Conservation (phyloP, 2,888 invertebrate genomes). For the Acanthopleura granulata region DNA sequence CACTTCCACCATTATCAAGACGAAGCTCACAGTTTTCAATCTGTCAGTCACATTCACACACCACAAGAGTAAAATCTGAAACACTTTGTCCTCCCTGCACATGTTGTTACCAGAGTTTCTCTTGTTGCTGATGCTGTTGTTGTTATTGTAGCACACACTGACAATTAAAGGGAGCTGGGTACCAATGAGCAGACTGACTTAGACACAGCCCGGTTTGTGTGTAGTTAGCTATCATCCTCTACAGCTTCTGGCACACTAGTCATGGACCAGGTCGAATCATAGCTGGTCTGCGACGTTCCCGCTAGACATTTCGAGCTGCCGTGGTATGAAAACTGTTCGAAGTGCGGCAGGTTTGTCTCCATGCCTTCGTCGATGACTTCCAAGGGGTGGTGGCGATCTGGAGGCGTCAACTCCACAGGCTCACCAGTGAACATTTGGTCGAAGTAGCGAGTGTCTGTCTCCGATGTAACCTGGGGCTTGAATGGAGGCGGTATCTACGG, state of each 20-base stretch:
- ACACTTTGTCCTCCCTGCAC: too few relatives aligned
- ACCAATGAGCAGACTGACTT: too few relatives aligned
- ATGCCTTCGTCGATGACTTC: slow-evolving; percentile 45
- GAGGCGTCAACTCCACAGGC: slow-evolving; percentile 63
- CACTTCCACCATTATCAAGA: too few relatives aligned
- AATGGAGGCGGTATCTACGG: slow-evolving; percentile 82
- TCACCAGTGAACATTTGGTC: slow-evolving; percentile 96
- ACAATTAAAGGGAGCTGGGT: too few relatives aligned
- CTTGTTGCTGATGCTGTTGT: too few relatives aligned
- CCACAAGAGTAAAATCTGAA: too few relatives aligned
- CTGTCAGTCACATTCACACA: too few relatives aligned
- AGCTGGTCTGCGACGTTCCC: slow-evolving; percentile 1
- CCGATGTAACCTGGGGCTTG: slow-evolving; percentile 83
- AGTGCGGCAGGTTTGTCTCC: slow-evolving; percentile 73
- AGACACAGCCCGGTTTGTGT: too few relatives aligned
- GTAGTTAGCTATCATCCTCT: background rate
- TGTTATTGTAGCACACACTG: too few relatives aligned
- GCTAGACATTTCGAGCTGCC: slow-evolving; percentile 49
- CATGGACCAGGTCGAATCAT: slow-evolving; percentile 28
- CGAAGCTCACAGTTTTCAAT: too few relatives aligned
- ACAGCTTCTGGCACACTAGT: slow-evolving; percentile 22
- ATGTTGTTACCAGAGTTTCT: too few relatives aligned
- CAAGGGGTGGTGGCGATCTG: slow-evolving; percentile 36
- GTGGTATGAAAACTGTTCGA: slow-evolving; percentile 83
- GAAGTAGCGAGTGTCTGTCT: slow-evolving; percentile 97